A percentile compares a stretch with the other conserved stretches of the same genome.
These are phyloP conservation scores for Scopus umbretta DNA, from an alignment of 2,113 vertebrate genomes.

Conservation along the genomic window DNA sequence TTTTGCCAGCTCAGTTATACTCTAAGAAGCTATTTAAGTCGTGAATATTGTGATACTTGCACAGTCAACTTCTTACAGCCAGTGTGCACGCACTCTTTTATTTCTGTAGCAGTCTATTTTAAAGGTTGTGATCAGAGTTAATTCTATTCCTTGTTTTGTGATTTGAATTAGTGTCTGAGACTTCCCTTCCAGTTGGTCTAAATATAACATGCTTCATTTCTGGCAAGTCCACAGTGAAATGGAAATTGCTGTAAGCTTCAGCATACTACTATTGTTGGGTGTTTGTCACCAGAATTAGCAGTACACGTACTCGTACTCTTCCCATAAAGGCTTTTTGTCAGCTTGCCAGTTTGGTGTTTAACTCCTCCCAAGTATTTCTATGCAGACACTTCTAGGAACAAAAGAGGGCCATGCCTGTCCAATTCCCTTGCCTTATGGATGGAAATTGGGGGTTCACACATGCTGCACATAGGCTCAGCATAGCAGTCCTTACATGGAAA, in stretches of 20 bases:
- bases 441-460: background rate
- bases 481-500: background rate
- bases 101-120: background rate
- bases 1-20: background rate
- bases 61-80: background rate
- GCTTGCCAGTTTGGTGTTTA: background rate
- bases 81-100: background rate
- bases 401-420: background rate
- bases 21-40: background rate
- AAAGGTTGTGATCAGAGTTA: background rate
- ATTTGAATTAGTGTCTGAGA: constrained; percentile 1
- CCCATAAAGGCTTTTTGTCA: constrained; percentile 31
- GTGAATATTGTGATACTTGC: background rate
- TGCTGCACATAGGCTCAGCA: background rate
- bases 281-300: constrained; percentile 55
- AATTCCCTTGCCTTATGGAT: background rate
- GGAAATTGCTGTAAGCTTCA: constrained; percentile 31
- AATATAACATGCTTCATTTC: constrained; percentile 13
- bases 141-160: background rate
- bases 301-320: constrained; percentile 15
- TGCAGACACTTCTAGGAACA: constrained; percentile 17
- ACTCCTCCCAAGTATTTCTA: constrained; percentile 8
- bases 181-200: constrained; percentile 34
- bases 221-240: constrained; percentile 34
- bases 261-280: constrained; percentile 33